Percentiles rank a stretch among this genome's conserved stretches.
Evolutionary conservation across 2,797 vertebrate genomes (phyloP).

Genomic region (Sebastes steindachneri): DNA sequence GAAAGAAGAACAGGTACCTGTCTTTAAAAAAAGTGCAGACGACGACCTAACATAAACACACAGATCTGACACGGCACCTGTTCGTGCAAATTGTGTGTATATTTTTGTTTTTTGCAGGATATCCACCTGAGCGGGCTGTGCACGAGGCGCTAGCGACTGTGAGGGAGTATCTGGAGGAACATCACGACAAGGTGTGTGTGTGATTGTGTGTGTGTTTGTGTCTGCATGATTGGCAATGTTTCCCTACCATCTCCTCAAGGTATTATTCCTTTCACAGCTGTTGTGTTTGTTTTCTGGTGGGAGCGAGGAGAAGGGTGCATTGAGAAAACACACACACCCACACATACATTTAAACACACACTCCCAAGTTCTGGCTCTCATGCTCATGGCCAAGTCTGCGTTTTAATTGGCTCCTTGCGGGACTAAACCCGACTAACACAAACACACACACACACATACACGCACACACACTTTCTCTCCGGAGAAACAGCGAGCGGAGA

Average conservation of each 20-base stretch:
- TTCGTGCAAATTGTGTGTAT: constrained; percentile 37
- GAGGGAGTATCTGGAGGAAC: constrained; percentile 87
- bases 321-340: constrained; percentile 50
- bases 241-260: constrained; percentile 67
- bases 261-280: constrained; percentile 78
- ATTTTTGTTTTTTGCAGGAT: constrained; percentile 80
- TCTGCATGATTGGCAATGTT: constrained; percentile 61
- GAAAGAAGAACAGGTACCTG: constrained; percentile 38
- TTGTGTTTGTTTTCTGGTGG: constrained; percentile 75
- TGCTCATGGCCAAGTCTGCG: constrained; percentile 75
- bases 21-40: background rate
- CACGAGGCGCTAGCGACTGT: constrained; percentile 85
- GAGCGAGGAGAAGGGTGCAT: constrained; percentile 48
- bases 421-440: constrained; percentile 68
- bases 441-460: constrained; percentile 48
- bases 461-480: constrained; percentile 38
- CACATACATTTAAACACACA: constrained; percentile 49
- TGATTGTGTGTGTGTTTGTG: constrained; percentile 70
- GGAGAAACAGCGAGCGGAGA: constrained; percentile 50
- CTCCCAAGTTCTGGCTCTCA: constrained; percentile 51
- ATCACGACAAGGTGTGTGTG: constrained; percentile 85
- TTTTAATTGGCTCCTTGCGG: constrained; percentile 86
- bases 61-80: constrained; percentile 56
- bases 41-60: constrained; percentile 5
- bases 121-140: constrained; percentile 88